Evolutionary conservation across 23 tunicate species (phyloP).

Genomic region (Styela clava): DNA sequence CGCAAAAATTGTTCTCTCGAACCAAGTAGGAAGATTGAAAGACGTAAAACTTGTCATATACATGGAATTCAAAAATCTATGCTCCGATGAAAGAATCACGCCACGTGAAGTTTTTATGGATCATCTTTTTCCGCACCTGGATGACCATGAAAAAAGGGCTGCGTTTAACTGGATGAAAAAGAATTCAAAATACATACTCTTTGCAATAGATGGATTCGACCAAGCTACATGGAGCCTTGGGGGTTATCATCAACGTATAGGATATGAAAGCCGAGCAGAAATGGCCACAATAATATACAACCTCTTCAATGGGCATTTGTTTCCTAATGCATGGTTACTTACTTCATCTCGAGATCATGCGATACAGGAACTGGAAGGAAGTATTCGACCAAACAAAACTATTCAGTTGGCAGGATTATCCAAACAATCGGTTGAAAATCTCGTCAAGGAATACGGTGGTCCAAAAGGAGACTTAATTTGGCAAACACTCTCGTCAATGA

Average conservation of each 20-base stretch:
- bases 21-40: background rate
- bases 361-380: background rate
- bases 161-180: constrained; percentile 6
- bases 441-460: constrained; percentile 9
- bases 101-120: constrained; percentile 7
- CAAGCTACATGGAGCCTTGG: background rate
- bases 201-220: constrained; percentile 3
- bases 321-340: background rate
- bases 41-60: constrained; percentile 5
- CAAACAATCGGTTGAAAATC: background rate
- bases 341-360: constrained; percentile 9
- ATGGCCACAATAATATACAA: background rate
- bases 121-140: background rate
- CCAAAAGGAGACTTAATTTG: background rate
- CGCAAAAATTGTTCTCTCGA: background rate
- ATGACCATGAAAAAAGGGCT: background rate
- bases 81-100: constrained; percentile 5
- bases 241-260: background rate
- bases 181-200: background rate
- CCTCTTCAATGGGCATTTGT: constrained; percentile 4
- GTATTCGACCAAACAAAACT: constrained; percentile 1
- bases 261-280: background rate
- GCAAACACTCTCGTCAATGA: background rate
- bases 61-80: constrained; percentile 5
- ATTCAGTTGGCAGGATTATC: constrained; percentile 8